Evolutionary conservation across 2,888 invertebrate genomes (phyloP), one percentile per base, ranked within the genome.

Genomic region (Drosophila mercatorum): DNA sequence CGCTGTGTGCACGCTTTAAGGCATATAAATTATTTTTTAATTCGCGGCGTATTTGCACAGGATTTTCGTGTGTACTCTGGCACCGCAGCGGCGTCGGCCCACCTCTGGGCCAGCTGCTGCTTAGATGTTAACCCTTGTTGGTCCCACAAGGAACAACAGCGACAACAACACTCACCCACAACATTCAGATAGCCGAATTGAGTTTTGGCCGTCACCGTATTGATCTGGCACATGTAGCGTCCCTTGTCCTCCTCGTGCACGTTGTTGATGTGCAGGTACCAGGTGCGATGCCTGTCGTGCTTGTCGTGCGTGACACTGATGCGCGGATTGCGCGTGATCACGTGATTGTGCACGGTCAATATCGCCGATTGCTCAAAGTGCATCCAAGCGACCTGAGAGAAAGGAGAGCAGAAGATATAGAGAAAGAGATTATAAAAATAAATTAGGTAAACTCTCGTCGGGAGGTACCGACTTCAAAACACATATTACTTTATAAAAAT

Each of bases 291-390:
- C 91, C 97, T 97, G 94, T 97, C 97, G 82, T 93, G 93, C 93
- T 97, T 97, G 93, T 97, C 97, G 93, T 98, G 97, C 59, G 97
- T 96, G 79, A 98, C 97, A 92, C 96, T 96, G 89, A 98, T 97
- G 75, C 97, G 95, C 6, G 97, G 97, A 94, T 98, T 98, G 81
- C 97, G 95, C 61, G 98, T 98, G 92, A 98, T 98, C 91, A 98
- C 98, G 94, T 98, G 97, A 93, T 97, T 97, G 94, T 98, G 97
- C 58, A 98, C 97, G 43, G 98, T 97, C 91, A 98, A 93, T 90
- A 98, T 98, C 41, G 98, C 97, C 46, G 97, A 97, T 93, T 97
- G 97, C 92, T 98, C 98, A 93, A 97, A 97, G 93, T 98, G 97
- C 96, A 98, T 98, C 98, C 98, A 98, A 75, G 98, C 98, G 73